These are phyloP conservation scores for Lepidonotus clava DNA, from an alignment of 2,888 invertebrate species.

Conservation along the genomic window DNA sequence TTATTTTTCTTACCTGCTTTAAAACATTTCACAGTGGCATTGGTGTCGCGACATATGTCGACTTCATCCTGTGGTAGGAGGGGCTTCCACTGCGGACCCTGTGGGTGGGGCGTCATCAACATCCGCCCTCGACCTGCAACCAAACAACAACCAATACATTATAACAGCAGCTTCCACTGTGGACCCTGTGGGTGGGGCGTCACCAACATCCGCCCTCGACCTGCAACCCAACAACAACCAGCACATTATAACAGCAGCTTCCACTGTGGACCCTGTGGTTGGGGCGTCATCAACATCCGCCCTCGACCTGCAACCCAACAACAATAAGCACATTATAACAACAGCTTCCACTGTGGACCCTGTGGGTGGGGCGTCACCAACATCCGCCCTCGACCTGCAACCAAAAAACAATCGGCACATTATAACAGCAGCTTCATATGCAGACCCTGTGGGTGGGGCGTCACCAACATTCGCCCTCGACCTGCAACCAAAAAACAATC, in stretches of 20 bases:
- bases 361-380: conserved; percentile 12
- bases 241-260: conserved; percentile 57
- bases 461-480: too few species aligned
- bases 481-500: too few species aligned
- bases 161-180: conserved; percentile 54
- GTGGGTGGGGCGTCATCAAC: conserved; percentile 25
- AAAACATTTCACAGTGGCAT: conserved; percentile 56
- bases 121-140: conserved; percentile 40
- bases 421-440: too few species aligned
- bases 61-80: conserved; percentile 56
- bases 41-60: conserved; percentile 46
- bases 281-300: conserved; percentile 11
- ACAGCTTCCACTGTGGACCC: conserved; percentile 41
- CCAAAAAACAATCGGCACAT: too few species aligned
- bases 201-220: conserved; percentile 28
- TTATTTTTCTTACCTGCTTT: conserved; percentile 60
- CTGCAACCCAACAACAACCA: too few species aligned
- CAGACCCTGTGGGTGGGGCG: too few species aligned
- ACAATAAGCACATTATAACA: too few species aligned
- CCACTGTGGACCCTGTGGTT: conserved; percentile 19
- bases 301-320: conserved; percentile 48
- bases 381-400: conserved; percentile 43
- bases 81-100: conserved; percentile 39
- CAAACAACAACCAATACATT: too few species aligned
- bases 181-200: conserved; percentile 19